Evolutionary conservation across 2,113 vertebrate genomes (phyloP).

Genomic region (Osmerus eperlanus): DNA sequence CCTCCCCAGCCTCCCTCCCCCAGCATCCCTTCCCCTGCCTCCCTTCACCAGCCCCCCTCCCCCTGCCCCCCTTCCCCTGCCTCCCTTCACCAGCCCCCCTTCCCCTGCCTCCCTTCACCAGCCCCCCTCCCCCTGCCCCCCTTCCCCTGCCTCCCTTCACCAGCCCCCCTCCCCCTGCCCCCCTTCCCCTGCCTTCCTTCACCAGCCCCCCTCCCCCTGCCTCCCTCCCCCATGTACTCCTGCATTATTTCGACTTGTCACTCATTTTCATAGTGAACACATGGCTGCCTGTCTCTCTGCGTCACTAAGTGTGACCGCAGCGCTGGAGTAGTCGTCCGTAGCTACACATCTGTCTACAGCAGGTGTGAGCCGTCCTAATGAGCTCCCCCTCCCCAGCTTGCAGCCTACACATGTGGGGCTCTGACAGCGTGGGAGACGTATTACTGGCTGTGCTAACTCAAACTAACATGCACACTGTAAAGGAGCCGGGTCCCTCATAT

Average conservation of each 20-base stretch:
- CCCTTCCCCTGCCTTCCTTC: not conserved
- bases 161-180: not conserved
- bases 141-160: no score
- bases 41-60: not conserved
- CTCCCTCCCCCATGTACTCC: no score
- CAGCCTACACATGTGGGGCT: not conserved
- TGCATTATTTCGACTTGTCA: no score
- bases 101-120: no score
- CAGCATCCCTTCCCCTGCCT: not conserved
- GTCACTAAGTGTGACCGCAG: not conserved
- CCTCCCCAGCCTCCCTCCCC: not conserved
- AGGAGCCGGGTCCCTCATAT: no score
- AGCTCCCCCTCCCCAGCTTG: conserved; percentile 1
- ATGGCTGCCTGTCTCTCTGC: not conserved
- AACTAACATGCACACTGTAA: not conserved
- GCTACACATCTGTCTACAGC: conserved; percentile 6
- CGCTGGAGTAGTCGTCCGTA: not conserved
- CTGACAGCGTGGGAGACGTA: not conserved
- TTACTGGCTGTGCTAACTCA: not conserved
- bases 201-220: not conserved
- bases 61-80: not conserved
- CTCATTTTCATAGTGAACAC: no score
- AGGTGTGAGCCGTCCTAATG: conserved; percentile 11
- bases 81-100: not conserved
- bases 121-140: not conserved